Evolutionary conservation across 2,888 invertebrate species (phyloP).

Genomic region (Leptopilina myrica): DNA sequence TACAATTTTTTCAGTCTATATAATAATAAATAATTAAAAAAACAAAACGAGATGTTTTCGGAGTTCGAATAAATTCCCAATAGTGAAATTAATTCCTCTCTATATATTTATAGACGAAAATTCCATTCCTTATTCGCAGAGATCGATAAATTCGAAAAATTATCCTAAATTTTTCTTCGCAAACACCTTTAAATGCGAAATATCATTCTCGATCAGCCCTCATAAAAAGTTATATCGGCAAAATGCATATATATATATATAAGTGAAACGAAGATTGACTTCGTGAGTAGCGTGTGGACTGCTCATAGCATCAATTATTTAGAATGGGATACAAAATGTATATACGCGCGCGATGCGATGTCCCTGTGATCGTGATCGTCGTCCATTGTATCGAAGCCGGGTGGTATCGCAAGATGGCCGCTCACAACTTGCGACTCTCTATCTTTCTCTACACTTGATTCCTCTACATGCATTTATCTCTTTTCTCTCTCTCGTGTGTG

Average conservation of each 20-base stretch:
- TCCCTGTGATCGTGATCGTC: slow-evolving; percentile 54
- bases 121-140: too few relatives aligned
- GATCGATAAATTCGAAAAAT: too few relatives aligned
- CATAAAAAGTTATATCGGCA: slow-evolving; percentile 41
- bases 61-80: too few relatives aligned
- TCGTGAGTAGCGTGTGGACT: slow-evolving; percentile 64
- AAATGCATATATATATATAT: slow-evolving; percentile 45
- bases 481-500: not conserved
- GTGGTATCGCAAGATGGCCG: slow-evolving; percentile 71
- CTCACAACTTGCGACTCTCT: slow-evolving; percentile 40
- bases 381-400: slow-evolving; percentile 60
- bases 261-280: slow-evolving; percentile 63
- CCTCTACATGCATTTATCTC: slow-evolving; percentile 21
- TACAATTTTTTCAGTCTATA: too few relatives aligned
- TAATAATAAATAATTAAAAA: too few relatives aligned
- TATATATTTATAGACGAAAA: too few relatives aligned
- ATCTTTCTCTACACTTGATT: slow-evolving; percentile 28
- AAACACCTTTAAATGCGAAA: too few relatives aligned
- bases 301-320: slow-evolving; percentile 65
- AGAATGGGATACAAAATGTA: slow-evolving; percentile 65
- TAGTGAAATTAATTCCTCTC: too few relatives aligned
- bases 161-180: too few relatives aligned
- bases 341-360: slow-evolving; percentile 47
- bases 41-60: too few relatives aligned
- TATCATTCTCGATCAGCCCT: too few relatives aligned